Evolutionary conservation across 2,888 invertebrate species (phyloP).

Genomic region (Sminthurides aquaticus): DNA sequence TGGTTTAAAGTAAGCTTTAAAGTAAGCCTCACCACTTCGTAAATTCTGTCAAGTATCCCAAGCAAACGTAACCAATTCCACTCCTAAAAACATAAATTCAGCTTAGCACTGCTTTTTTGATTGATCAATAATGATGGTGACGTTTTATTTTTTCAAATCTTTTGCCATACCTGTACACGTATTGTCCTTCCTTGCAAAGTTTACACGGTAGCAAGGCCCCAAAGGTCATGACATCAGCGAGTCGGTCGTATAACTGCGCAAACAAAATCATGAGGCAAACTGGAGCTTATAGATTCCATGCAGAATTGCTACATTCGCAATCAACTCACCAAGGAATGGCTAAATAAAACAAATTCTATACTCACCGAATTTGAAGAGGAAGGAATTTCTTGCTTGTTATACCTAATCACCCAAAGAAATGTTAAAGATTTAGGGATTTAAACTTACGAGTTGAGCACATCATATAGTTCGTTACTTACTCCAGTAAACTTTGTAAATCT

Average conservation of each 20-base stretch:
- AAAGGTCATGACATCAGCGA: conserved; percentile 81
- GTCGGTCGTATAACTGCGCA: conserved; percentile 62
- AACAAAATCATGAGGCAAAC: conserved; percentile 19
- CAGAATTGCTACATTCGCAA: too few species aligned
- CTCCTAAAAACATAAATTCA: too few species aligned
- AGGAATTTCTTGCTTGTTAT: conserved; percentile 65
- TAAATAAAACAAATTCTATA: background rate
- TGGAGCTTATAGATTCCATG: too few species aligned
- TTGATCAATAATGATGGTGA: too few species aligned
- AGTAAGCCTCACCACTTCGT: conserved; percentile 59
- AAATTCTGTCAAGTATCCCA: conserved; percentile 78
- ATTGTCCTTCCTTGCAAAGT: conserved; percentile 69
- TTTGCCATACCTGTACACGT: conserved; percentile 48
- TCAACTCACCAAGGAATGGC: too few species aligned
- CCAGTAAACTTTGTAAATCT: conserved; percentile 51
- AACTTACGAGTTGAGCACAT: too few species aligned
- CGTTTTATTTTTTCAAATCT: too few species aligned
- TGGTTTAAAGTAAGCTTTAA: background rate
- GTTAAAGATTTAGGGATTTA: too few species aligned
- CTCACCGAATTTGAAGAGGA: conserved; percentile 60
- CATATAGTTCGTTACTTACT: too few species aligned
- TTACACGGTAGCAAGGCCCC: conserved; percentile 71
- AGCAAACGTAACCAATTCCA: conserved; percentile 75
- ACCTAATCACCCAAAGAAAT: too few species aligned
- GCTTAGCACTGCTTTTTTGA: too few species aligned